Evolutionary conservation across 2,797 vertebrate species (phyloP).

Genomic region (Xerus rutilus): DNA sequence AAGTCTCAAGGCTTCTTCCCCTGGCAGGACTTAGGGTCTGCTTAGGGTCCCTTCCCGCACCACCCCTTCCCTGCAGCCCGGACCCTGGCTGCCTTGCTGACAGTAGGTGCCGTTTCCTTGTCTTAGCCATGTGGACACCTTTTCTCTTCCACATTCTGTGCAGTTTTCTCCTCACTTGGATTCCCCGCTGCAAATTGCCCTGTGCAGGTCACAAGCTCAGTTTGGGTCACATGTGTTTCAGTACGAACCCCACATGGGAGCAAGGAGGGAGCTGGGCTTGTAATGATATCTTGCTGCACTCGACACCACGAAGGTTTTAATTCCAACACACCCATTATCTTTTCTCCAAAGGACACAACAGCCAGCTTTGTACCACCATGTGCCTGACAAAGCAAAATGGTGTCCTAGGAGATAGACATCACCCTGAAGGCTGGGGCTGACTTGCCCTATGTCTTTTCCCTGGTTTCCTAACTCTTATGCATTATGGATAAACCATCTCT

Average conservation of each 20-base stretch:
- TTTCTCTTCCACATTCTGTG: not conserved
- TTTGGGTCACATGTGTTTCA: fast-evolving
- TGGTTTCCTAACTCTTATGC: fast-evolving
- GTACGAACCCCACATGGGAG: not conserved
- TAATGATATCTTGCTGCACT: not conserved
- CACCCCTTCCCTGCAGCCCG: fast-evolving
- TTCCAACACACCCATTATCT: not conserved
- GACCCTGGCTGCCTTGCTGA: not conserved
- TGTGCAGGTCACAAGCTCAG: not conserved
- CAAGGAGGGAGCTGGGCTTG: not conserved
- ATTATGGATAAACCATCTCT: fast-evolving
- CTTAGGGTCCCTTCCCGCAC: not conserved
- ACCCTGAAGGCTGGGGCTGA: fast-evolving
- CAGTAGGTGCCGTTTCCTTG: fast-evolving
- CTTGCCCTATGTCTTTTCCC: no score
- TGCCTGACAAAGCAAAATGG: not conserved
- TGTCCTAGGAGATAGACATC: fast-evolving
- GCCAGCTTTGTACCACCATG: fast-evolving
- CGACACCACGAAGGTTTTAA: fast-evolving
- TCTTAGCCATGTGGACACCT: no score
- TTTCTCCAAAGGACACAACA: not conserved
- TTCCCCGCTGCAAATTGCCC: fast-evolving
- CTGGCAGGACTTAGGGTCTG: no score
- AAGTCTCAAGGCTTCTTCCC: not conserved
- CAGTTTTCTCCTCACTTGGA: fast-evolving